These are phyloP conservation scores for Centruroides vittatus DNA, from an alignment of 1,140 invertebrate species.

Conservation along the genomic window DNA sequence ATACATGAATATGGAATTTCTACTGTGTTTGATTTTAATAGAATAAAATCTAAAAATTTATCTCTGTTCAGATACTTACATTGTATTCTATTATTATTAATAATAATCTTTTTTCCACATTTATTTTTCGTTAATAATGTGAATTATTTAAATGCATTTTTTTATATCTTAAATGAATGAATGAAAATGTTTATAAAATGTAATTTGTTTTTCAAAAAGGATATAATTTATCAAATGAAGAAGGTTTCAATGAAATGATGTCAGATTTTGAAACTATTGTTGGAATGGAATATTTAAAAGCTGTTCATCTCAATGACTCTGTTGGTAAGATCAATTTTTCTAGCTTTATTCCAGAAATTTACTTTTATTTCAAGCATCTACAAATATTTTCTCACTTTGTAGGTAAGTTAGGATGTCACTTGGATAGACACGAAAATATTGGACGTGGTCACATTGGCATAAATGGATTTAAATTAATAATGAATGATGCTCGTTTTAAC, in stretches of 20 bases:
- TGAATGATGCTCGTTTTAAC: constrained; percentile 33
- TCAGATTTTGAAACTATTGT: constrained; percentile 34
- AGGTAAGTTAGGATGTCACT: constrained; percentile 31
- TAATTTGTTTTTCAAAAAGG: constrained; percentile 25
- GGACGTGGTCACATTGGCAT: constrained; percentile 35
- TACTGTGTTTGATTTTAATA: too few relatives aligned
- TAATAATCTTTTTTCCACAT: too few relatives aligned
- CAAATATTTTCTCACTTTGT: neutral
- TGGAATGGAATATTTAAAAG: constrained; percentile 36
- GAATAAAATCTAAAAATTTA: too few relatives aligned
- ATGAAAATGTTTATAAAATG: too few relatives aligned
- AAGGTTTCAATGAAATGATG: constrained; percentile 31
- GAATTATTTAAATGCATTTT: too few relatives aligned
- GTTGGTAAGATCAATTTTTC: constrained; percentile 26
- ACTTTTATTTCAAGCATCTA: too few relatives aligned
- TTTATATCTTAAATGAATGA: too few relatives aligned
- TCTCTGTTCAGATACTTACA: too few relatives aligned
- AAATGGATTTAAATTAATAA: constrained; percentile 29
- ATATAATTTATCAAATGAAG: constrained; percentile 31
- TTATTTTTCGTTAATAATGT: too few relatives aligned
- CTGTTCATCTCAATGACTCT: constrained; percentile 40
- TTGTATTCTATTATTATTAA: too few relatives aligned
- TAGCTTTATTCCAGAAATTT: too few relatives aligned
- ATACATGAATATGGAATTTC: too few relatives aligned
- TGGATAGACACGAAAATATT: constrained; percentile 38